These are phyloP conservation scores for Branchellion lobata DNA, from an alignment of 2,888 invertebrate genomes.

Conservation along the genomic window DNA sequence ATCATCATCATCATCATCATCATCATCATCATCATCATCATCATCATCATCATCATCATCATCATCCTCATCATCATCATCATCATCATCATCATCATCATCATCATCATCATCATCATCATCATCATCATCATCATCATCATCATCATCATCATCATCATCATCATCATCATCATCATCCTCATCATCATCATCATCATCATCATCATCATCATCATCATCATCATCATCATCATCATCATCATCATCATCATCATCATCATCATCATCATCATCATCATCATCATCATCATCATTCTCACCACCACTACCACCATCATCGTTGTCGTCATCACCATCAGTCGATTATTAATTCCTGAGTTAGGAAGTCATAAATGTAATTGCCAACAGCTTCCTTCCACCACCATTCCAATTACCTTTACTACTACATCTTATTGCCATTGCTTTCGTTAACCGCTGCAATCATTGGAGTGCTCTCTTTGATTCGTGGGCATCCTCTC, in stretches of 20 bases:
- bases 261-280: conserved; percentile 17
- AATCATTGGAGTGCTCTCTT: no score
- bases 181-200: not conserved
- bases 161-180: not conserved
- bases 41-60: conserved; percentile 13
- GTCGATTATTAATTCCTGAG: no score
- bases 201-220: not conserved
- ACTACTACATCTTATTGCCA: no score
- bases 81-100: conserved; percentile 17
- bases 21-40: not conserved
- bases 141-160: not conserved
- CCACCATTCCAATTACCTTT: no score
- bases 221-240: conserved; percentile 13
- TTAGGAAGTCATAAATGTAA: no score
- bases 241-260: not conserved
- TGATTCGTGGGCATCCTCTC: no score
- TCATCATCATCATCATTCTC: not conserved
- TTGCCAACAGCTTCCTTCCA: no score
- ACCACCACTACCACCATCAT: not conserved
- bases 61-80: not conserved
- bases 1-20: conserved; percentile 4
- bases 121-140: not conserved
- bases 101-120: not conserved
- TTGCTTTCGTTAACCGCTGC: no score
- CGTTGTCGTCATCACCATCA: not conserved